These are phyloP conservation scores for Toxotes jaculatrix DNA, from an alignment of 2,113 vertebrate species.

Conservation along the genomic window DNA sequence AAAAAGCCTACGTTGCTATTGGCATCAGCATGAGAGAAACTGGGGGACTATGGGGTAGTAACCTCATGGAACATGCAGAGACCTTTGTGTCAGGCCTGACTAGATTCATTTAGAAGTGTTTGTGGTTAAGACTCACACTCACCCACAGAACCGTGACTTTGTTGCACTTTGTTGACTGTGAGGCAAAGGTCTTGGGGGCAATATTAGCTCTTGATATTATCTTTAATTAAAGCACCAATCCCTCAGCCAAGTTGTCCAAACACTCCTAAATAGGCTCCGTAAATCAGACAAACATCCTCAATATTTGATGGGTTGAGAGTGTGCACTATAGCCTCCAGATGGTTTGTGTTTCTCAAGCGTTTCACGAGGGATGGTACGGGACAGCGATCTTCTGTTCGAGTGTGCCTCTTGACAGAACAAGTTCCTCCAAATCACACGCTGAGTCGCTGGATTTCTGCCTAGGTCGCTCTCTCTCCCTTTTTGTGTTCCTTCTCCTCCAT, in stretches of 20 bases:
- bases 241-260: slow-evolving; percentile 84
- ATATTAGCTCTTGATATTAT: slow-evolving; percentile 86
- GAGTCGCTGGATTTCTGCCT: slow-evolving; percentile 65
- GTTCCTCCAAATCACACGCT: slow-evolving; percentile 70
- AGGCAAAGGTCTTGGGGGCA: slow-evolving; percentile 72
- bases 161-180: slow-evolving; percentile 77
- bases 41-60: slow-evolving; percentile 28
- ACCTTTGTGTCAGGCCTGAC: slow-evolving; percentile 60
- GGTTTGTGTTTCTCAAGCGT: slow-evolving; percentile 81
- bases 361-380: slow-evolving; percentile 76
- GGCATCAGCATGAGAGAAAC: slow-evolving; percentile 63
- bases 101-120: slow-evolving; percentile 58
- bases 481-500: slow-evolving; percentile 31
- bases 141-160: slow-evolving; percentile 71
- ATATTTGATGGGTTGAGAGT: slow-evolving; percentile 78
- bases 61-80: slow-evolving; percentile 47
- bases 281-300: slow-evolving; percentile 86
- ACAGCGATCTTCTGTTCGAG: slow-evolving; percentile 78
- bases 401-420: slow-evolving; percentile 68
- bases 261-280: slow-evolving; percentile 81
- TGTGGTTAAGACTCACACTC: slow-evolving; percentile 48
- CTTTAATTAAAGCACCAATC: slow-evolving; percentile 87
- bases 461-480: slow-evolving; percentile 33
- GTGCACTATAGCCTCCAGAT: slow-evolving; percentile 80
- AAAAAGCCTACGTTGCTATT: slow-evolving; percentile 65